phyloP scores from a whole-genome alignment of 2,113 vertebrate genomes.

The Sapajus apella region DNA sequence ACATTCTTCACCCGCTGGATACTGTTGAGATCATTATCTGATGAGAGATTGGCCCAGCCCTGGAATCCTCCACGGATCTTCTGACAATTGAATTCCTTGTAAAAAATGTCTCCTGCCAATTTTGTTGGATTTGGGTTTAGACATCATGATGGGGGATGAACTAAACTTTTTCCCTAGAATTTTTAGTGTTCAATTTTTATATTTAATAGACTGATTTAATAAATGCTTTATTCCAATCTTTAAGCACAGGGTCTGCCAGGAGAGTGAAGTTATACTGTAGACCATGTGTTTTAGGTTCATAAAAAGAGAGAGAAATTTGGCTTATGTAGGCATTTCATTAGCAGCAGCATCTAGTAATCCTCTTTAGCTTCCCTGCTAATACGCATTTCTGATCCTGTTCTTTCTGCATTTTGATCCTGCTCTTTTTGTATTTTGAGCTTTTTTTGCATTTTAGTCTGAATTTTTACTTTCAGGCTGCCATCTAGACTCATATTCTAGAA shows the following conservation, averaged over 20 bases:
- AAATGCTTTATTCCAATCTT: neutral
- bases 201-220: neutral
- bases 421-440: slow-evolving; percentile 1
- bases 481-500: neutral
- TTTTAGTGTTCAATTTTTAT: slow-evolving; percentile 31
- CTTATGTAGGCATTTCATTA: neutral
- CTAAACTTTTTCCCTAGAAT: neutral
- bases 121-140: neutral
- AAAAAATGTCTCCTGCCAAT: neutral
- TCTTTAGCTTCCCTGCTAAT: neutral
- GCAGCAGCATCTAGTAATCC: neutral
- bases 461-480: neutral
- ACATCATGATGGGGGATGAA: neutral
- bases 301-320: slow-evolving; percentile 4
- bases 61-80: neutral
- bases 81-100: neutral
- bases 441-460: slow-evolving; percentile 20
- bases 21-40: neutral
- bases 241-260: neutral
- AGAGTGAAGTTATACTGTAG: neutral
- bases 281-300: neutral
- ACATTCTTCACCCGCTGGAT: neutral
- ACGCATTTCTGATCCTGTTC: neutral
- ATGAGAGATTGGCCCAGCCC: neutral
- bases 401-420: slow-evolving; percentile 4